A percentile compares a stretch with the other conserved stretches of the same genome.
These are phyloP conservation scores for Pseudanteris insignis DNA, from an alignment of 2,888 invertebrate species.

Conservation along the genomic window DNA sequence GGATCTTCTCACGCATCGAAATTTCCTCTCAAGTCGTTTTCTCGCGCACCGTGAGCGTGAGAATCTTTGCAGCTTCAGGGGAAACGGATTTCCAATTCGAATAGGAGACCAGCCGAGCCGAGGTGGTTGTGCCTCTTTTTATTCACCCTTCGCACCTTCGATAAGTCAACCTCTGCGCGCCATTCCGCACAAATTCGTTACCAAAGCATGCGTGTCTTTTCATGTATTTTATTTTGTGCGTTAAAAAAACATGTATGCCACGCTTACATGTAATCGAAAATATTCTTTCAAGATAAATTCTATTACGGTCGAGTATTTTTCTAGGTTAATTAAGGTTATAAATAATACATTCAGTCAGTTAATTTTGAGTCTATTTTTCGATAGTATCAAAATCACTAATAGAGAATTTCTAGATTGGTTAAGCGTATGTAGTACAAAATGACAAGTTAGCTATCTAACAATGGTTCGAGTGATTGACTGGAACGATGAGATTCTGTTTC, in stretches of 20 bases:
- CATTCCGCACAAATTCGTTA: constrained; percentile 11
- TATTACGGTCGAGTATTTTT: no score
- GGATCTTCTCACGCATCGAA: constrained; percentile 38
- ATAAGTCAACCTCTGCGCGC: constrained; percentile 22
- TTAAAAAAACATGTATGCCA: no score
- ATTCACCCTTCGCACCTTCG: constrained; percentile 34
- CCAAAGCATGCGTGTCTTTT: neutral
- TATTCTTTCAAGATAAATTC: no score
- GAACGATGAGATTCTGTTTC: neutral
- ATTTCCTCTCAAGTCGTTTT: constrained; percentile 47
- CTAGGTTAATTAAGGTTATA: no score
- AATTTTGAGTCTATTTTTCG: no score
- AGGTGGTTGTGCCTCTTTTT: constrained; percentile 52
- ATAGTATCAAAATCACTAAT: no score
- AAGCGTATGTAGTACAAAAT: no score
- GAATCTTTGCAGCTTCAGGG: constrained; percentile 61
- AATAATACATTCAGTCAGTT: no score
- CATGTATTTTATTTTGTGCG: neutral
- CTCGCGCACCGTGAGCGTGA: constrained; percentile 53
- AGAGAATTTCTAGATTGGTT: no score
- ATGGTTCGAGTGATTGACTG: neutral
- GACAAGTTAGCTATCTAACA: no score
- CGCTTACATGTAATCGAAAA: no score
- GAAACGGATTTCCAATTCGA: constrained; percentile 63
- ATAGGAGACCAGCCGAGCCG: constrained; percentile 55